These are phyloP conservation scores for Brachionus manjavacas DNA, from an alignment of 1,140 invertebrate genomes.

Conservation along the genomic window DNA sequence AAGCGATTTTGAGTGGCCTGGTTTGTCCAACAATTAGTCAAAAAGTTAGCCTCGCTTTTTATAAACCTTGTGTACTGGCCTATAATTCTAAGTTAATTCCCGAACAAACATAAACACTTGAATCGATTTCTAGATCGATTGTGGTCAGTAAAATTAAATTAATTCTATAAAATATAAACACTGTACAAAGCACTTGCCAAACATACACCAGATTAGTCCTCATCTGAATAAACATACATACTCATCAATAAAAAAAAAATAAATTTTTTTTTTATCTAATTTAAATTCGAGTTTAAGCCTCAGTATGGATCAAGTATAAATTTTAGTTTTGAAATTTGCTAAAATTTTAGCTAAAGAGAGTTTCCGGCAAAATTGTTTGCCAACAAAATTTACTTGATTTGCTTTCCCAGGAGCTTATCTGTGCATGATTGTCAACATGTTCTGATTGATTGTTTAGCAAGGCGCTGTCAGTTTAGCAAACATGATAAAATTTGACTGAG, in stretches of 20 bases:
- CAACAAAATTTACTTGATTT: background rate
- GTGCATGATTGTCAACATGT: background rate
- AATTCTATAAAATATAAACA: background rate
- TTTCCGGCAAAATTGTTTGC: background rate
- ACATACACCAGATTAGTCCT: background rate
- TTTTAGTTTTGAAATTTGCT: background rate
- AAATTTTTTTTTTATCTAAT: background rate
- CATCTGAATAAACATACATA: background rate
- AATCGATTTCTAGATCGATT: background rate
- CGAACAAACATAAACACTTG: constrained; percentile 2
- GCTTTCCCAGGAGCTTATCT: background rate
- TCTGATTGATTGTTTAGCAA: background rate
- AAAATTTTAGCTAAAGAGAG: background rate
- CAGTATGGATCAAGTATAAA: background rate
- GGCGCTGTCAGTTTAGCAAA: constrained; percentile 3
- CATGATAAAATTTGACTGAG: background rate
- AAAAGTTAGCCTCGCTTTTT: background rate
- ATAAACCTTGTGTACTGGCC: constrained; percentile 7
- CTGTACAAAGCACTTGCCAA: background rate
- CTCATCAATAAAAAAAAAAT: background rate
- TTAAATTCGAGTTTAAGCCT: background rate
- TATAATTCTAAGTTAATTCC: constrained; percentile 9
- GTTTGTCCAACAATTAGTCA: background rate
- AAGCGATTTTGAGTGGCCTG: background rate
- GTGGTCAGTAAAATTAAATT: background rate